Conservation (phyloP, 2,113 vertebrate species). For the Todiramphus saurophagus region DNA sequence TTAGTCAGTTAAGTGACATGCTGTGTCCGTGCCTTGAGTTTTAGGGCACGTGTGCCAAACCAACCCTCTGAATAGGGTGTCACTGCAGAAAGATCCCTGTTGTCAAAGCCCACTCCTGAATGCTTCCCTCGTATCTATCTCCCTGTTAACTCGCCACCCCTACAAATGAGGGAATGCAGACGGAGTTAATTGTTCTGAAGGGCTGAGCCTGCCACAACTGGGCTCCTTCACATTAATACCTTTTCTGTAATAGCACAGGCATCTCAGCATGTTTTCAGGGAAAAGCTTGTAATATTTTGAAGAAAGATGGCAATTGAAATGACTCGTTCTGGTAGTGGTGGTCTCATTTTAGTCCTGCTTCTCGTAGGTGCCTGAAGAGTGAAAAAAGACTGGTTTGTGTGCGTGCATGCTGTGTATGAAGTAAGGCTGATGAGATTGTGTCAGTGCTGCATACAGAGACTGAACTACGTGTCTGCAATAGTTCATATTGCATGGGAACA, state of each 20-base stretch:
- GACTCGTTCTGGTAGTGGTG: background rate
- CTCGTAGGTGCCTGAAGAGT: background rate
- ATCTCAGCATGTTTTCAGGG: background rate
- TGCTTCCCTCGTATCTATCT: background rate
- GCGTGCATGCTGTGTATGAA: background rate
- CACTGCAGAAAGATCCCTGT: background rate
- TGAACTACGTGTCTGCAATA: background rate
- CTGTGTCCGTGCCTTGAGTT: background rate
- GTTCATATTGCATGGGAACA: fast-evolving
- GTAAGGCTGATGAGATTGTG: background rate
- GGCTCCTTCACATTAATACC: background rate
- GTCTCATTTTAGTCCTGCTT: fast-evolving
- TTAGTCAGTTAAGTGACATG: background rate
- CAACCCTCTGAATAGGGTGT: background rate
- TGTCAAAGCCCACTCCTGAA: background rate
- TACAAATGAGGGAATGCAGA: background rate
- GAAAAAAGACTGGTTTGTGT: no score
- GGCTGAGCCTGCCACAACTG: background rate
- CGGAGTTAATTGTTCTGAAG: background rate
- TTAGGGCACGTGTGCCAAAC: background rate
- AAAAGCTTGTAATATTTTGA: background rate
- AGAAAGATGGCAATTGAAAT: background rate
- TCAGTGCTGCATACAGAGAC: background rate
- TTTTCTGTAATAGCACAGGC: background rate
- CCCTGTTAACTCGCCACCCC: background rate